These are phyloP conservation scores for Stenodera caucasica DNA, from an alignment of 2,888 invertebrate species.

Conservation along the genomic window DNA sequence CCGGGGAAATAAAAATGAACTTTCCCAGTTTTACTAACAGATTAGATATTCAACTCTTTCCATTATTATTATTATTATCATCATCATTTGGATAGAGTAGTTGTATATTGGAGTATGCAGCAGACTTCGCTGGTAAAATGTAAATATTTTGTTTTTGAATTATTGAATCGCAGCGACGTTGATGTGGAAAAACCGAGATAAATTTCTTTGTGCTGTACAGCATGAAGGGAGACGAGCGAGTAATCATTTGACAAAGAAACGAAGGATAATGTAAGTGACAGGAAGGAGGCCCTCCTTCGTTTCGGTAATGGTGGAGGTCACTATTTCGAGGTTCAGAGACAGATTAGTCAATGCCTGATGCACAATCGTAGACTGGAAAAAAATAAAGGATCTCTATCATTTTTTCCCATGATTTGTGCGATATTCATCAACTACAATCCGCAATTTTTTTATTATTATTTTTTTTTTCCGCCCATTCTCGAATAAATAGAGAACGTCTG, in stretches of 20 bases:
- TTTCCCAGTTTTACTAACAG: constrained; percentile 39
- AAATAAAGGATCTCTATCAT: no score
- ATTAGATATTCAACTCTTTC: constrained; percentile 32
- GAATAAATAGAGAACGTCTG: background rate
- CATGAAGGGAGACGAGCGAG: constrained; percentile 25
- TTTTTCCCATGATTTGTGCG: no score
- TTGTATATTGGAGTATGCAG: background rate
- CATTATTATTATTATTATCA: no score
- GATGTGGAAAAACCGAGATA: background rate
- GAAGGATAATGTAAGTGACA: constrained; percentile 35
- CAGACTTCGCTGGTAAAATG: background rate
- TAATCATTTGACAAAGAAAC: constrained; percentile 30
- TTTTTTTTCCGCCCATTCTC: no score
- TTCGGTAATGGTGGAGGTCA: constrained; percentile 14
- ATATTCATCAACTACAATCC: no score
- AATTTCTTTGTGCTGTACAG: constrained; percentile 2
- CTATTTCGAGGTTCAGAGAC: constrained; percentile 19
- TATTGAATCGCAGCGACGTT: background rate
- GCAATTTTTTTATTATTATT: no score
- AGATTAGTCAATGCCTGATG: constrained; percentile 41
- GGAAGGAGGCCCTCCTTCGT: constrained; percentile 15
- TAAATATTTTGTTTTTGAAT: background rate
- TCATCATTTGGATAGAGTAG: no score
- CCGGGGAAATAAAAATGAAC: constrained; percentile 43
- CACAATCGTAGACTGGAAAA: constrained; percentile 14